Conservation (phyloP, 2,113 vertebrate genomes). For the Planiliza haematocheilus region DNA sequence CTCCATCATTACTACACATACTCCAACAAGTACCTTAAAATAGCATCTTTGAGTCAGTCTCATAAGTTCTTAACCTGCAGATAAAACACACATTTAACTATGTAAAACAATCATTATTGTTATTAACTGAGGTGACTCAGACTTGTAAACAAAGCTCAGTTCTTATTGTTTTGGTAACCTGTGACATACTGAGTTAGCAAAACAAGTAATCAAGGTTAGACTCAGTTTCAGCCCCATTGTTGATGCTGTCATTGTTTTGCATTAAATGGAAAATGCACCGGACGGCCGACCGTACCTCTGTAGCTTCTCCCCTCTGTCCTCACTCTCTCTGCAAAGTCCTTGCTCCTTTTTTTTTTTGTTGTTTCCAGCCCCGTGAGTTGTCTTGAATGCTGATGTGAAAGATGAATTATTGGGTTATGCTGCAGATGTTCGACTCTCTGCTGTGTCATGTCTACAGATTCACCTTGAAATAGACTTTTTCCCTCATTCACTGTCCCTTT, state of each 20-base stretch:
- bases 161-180: not conserved
- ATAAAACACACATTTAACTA: slow-evolving; percentile 16
- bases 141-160: not conserved
- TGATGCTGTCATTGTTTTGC: slow-evolving; percentile 15
- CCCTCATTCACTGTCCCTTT: slow-evolving; percentile 53
- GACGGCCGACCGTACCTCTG: not conserved
- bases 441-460: slow-evolving; percentile 78
- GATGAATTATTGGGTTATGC: slow-evolving; percentile 80
- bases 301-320: slow-evolving; percentile 49
- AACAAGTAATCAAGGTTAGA: slow-evolving; percentile 8
- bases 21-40: not conserved
- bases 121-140: too few relatives aligned
- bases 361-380: slow-evolving; percentile 78
- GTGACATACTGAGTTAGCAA: not conserved
- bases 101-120: not conserved
- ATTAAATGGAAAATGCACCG: slow-evolving; percentile 2
- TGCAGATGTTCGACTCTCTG: slow-evolving; percentile 76
- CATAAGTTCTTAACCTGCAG: too few relatives aligned
- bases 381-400: slow-evolving; percentile 81
- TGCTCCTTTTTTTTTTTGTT: slow-evolving; percentile 73
- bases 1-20: too few relatives aligned
- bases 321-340: slow-evolving; percentile 61
- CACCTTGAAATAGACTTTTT: slow-evolving; percentile 79
- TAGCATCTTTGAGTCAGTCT: slow-evolving; percentile 5
- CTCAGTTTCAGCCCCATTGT: slow-evolving; percentile 1